Evolutionary conservation across 2,113 vertebrate species (phyloP).

Genomic region (Cynocephalus volans): DNA sequence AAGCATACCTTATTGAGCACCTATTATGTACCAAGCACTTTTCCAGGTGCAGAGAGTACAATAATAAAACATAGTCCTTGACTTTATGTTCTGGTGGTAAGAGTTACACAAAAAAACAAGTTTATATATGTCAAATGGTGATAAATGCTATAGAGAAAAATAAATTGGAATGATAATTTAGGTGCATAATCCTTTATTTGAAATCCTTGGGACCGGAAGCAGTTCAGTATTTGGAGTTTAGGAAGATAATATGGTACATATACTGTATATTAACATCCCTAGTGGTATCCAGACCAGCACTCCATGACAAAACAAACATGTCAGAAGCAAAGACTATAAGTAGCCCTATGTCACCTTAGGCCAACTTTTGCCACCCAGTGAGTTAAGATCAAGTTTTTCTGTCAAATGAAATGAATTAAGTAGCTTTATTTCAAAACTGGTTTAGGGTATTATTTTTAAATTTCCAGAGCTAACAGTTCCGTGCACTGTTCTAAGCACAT

Average conservation of each 20-base stretch:
- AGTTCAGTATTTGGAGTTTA: background rate
- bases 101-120: background rate
- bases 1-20: background rate
- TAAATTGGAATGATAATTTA: background rate
- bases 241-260: background rate
- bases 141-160: background rate
- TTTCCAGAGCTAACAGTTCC: background rate
- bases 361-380: background rate
- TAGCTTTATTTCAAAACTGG: background rate
- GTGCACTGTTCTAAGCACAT: background rate
- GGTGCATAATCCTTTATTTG: background rate
- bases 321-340: background rate
- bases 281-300: background rate
- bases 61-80: background rate
- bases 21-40: background rate
- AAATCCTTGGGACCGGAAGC: background rate
- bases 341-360: background rate
- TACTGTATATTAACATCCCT: background rate
- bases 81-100: background rate
- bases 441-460: background rate
- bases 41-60: background rate
- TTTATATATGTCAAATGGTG: background rate
- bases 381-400: background rate
- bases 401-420: background rate
- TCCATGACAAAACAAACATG: background rate